phyloP scores from a whole-genome alignment of 2,797 vertebrate genomes.

The Phyllotis vaccarum region DNA sequence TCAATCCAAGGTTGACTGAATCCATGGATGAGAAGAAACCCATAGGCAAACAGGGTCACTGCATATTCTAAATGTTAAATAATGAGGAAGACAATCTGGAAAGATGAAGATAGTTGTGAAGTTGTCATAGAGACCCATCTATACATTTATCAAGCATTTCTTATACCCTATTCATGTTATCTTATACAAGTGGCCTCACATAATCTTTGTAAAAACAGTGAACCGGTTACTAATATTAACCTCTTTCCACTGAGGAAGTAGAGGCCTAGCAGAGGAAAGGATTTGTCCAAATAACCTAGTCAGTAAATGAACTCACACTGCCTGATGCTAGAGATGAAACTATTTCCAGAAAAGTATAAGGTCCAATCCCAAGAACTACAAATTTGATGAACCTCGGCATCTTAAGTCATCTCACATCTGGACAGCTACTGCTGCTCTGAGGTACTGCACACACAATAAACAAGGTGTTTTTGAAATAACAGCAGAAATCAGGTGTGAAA shows the following conservation, averaged over 20 bases:
- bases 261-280: constrained; percentile 59
- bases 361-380: not conserved
- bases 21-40: not conserved
- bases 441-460: not conserved
- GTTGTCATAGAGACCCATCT: not conserved
- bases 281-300: constrained; percentile 54
- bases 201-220: constrained; percentile 65
- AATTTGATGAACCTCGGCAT: constrained; percentile 30
- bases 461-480: not conserved
- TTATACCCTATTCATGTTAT: not conserved
- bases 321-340: not conserved
- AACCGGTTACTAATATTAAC: constrained; percentile 71
- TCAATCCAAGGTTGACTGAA: not conserved
- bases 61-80: not conserved
- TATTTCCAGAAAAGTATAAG: not conserved
- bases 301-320: constrained; percentile 38
- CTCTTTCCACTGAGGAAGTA: constrained; percentile 56
- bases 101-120: not conserved
- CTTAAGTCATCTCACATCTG: not conserved
- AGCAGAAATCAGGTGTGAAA: not conserved
- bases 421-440: constrained; percentile 21
- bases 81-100: not conserved
- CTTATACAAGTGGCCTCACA: constrained; percentile 16
- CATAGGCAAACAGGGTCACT: not conserved
- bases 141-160: not conserved